Evolutionary conservation across 2,113 vertebrate species (phyloP).

Genomic region (Oxyura jamaicensis): DNA sequence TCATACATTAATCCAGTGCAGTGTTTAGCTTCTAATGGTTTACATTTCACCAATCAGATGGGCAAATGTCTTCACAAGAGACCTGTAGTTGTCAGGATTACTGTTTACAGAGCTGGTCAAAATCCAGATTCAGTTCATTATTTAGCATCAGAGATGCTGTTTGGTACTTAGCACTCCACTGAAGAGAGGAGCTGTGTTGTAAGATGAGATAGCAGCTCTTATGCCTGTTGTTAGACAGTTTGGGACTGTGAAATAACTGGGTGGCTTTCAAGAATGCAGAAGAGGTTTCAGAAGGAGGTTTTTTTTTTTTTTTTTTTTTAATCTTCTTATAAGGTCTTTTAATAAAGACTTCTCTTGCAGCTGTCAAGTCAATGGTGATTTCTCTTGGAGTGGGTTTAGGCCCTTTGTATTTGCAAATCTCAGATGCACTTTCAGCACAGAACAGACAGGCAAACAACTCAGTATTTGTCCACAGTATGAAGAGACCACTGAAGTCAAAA

Average conservation of each 20-base stretch:
- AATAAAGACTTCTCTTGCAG: neutral
- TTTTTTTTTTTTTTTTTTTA: neutral
- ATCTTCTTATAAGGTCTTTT: neutral
- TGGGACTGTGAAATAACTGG: neutral
- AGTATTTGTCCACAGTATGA: conserved; percentile 21
- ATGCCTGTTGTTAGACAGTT: neutral
- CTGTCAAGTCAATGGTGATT: neutral
- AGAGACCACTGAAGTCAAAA: conserved; percentile 36
- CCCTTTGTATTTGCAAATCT: conserved; percentile 24
- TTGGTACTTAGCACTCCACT: neutral
- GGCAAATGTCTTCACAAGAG: neutral
- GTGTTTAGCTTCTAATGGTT: neutral
- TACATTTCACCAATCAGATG: neutral
- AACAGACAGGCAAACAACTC: conserved; percentile 19
- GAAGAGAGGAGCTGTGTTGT: neutral
- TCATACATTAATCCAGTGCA: neutral
- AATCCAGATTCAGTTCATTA: neutral
- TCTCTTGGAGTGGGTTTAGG: neutral
- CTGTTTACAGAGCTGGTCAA: neutral
- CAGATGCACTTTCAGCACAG: neutral
- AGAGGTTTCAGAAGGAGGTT: neutral
- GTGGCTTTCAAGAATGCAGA: neutral
- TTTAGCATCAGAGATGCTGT: neutral
- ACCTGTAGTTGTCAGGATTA: neutral
- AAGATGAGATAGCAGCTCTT: neutral